phyloP scores from a whole-genome alignment of 2,888 invertebrate species.

The Allophyes oxyacanthae region DNA sequence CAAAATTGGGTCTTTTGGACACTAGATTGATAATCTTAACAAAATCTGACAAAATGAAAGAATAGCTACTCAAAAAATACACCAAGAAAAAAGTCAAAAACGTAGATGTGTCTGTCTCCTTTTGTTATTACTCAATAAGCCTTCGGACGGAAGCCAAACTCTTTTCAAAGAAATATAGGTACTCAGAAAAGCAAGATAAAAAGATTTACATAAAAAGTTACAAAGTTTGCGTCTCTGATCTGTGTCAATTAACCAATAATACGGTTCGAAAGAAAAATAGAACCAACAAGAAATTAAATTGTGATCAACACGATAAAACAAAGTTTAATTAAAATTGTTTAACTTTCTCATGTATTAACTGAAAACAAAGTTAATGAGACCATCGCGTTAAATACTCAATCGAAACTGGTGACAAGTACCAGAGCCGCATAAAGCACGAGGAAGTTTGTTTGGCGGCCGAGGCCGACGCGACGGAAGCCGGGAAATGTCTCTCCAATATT shows the following conservation, averaged over 20 bases:
- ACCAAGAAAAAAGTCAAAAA: no score
- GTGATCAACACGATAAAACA: constrained; percentile 40
- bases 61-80: no score
- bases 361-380: constrained; percentile 50
- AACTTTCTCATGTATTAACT: constrained; percentile 24
- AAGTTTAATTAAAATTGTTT: constrained; percentile 31
- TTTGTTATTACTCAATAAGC: no score
- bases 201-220: constrained; percentile 21
- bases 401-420: constrained; percentile 86
- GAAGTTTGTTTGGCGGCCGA: constrained; percentile 67
- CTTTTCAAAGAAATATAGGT: constrained; percentile 22
- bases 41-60: no score
- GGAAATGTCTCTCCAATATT: constrained; percentile 66
- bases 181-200: constrained; percentile 6
- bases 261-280: constrained; percentile 9
- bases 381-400: constrained; percentile 75
- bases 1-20: no score
- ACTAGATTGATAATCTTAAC: no score
- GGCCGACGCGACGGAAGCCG: constrained; percentile 67
- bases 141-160: constrained; percentile 2
- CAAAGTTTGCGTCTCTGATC: constrained; percentile 9
- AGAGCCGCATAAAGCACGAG: constrained; percentile 74
- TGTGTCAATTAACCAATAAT: constrained; percentile 17
- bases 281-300: constrained; percentile 10
- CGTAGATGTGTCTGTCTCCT: no score